These are phyloP conservation scores for Antheraea pernyi DNA, from an alignment of 1,140 invertebrate genomes.

Conservation along the genomic window DNA sequence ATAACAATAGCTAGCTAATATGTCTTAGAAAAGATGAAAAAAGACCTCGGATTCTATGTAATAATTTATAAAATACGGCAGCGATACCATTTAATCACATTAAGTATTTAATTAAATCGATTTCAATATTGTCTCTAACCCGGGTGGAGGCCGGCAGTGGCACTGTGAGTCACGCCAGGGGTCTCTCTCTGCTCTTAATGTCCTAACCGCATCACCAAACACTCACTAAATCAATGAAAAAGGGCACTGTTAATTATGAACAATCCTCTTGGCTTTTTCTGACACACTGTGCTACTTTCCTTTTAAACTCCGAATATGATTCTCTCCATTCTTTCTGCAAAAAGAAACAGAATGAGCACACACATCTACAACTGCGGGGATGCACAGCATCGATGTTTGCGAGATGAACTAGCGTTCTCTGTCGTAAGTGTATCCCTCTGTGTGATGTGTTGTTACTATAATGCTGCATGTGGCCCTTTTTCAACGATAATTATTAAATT, in stretches of 20 bases:
- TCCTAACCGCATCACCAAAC: conserved; percentile 66
- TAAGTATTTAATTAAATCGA: conserved; percentile 76
- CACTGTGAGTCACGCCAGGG: conserved; percentile 35
- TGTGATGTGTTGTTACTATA: conserved; percentile 31
- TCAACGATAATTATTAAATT: conserved; percentile 54
- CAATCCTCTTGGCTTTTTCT: conserved; percentile 99
- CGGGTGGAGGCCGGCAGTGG: conserved; percentile 47
- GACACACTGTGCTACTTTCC: conserved; percentile 98
- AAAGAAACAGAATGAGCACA: conserved; percentile 74
- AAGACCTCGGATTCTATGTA: conserved; percentile 71
- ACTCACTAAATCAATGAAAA: conserved; percentile 75
- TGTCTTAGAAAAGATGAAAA: conserved; percentile 75
- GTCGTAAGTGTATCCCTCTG: not conserved
- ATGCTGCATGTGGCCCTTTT: conserved; percentile 62
- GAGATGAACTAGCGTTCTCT: conserved; percentile 1
- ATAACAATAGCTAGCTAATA: conserved; percentile 76
- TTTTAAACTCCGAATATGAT: conserved; percentile 97
- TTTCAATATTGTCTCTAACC: conserved; percentile 68
- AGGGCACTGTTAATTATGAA: conserved; percentile 83
- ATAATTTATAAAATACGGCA: conserved; percentile 76
- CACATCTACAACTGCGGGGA: conserved; percentile 45
- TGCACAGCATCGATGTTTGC: not conserved
- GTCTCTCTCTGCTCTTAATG: conserved; percentile 43
- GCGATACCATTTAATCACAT: conserved; percentile 75
- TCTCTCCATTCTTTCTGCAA: conserved; percentile 99